Conservation (phyloP, 2,888 invertebrate genomes). For the Smittia sp. region DNA sequence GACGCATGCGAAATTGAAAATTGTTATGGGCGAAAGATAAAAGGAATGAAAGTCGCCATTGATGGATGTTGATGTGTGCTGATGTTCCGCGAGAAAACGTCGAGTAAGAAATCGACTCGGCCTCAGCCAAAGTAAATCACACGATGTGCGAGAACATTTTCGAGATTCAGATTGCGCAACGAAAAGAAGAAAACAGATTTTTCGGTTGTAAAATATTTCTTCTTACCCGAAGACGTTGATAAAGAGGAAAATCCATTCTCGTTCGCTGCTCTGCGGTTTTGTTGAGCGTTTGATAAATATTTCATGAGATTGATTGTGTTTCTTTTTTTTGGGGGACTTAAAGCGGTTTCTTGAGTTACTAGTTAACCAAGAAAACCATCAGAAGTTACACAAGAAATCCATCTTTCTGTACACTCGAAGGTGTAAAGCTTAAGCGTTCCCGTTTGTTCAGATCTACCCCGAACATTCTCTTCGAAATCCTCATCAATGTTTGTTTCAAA, state of each 20-base stretch:
- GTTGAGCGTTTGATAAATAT: not conserved
- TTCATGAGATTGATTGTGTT: too few species aligned
- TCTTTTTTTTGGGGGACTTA: not conserved
- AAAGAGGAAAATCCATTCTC: conserved; percentile 7
- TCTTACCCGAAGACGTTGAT: not conserved
- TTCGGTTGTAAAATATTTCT: not conserved
- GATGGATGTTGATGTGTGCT: not conserved
- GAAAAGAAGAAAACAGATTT: not conserved
- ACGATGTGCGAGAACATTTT: conserved; percentile 1
- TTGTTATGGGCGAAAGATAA: conserved; percentile 12
- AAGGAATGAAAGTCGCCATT: not conserved
- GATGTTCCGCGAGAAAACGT: not conserved
- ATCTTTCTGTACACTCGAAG: too few species aligned
- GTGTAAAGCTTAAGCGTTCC: too few species aligned
- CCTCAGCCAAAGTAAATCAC: conserved; percentile 5
- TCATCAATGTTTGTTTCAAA: conserved; percentile 38
- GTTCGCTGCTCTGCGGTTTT: conserved; percentile 9
- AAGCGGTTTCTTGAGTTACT: too few species aligned
- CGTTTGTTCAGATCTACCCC: too few species aligned
- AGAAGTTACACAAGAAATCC: too few species aligned
- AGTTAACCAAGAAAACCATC: too few species aligned
- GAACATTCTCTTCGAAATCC: not conserved
- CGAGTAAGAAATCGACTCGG: not conserved
- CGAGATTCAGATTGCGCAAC: too few species aligned
- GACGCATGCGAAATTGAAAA: conserved; percentile 26